Base-by-base conservation (phyloP, 2,888 invertebrate genomes). In the Synergus gifuensis region DNA sequence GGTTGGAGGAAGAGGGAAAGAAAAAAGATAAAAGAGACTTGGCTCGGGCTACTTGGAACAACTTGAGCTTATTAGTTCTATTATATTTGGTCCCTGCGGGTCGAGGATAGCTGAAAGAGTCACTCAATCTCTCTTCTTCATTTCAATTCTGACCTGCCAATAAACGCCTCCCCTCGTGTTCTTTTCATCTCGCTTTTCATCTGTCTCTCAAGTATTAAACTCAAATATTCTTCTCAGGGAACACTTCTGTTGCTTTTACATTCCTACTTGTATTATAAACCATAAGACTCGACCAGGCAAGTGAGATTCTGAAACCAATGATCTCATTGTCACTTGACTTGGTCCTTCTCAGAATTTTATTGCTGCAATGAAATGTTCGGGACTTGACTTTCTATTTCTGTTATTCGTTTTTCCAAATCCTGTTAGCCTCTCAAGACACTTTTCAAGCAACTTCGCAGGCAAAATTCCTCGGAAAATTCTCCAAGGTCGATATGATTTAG, bases 321-420 rank as follows among this genome's bases (percentile, higher is more conserved):
- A 67, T 67, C 22, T 67, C 67, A 67, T 67, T 67, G 67, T 46
- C 67, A 67, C 67, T 44, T 54, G 54, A 54, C 54, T 54, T n/a
- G 54, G 54, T n/a, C 54, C 54, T 54, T 54, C 54, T n/a, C 54
- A 18, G 67, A 46, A 67, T 67, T 67, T 22, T 46, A 66, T 66
- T 44, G 18, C 66, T 42, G 66, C 42, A 40, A 66, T 42, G 66
- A 44, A 67, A 22, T 67, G n/a, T 46, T 63, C 36, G 9, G 36
- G 18, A 67, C 12, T 9, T 42, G 44, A 46, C 66, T 16, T 8
- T 40, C 64, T 36, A 16, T 36, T 66, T 66, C 66, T 40, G 4
- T 54, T 54, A 54, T 18, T 54, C 54, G 9, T 18, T 54, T 54
- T 54, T 54, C 9, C n/a, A 54, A n/a, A n/a, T 54, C n/a, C 54